These are phyloP conservation scores for Polylopha cassiicola DNA, from an alignment of 2,888 invertebrate species.

Conservation along the genomic window DNA sequence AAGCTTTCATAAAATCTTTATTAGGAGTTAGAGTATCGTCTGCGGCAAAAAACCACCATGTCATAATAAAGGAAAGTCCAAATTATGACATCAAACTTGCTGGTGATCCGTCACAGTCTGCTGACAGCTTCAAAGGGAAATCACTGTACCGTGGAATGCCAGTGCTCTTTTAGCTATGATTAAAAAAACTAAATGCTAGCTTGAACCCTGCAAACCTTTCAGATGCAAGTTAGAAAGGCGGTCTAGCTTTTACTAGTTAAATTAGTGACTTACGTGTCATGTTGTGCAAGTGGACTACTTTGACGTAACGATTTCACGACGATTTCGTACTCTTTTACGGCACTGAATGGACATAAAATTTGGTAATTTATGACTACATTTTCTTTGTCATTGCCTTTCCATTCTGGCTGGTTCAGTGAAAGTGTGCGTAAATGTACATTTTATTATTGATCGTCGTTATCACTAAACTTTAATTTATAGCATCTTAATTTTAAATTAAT, in stretches of 20 bases:
- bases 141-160: constrained; percentile 36
- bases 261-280: constrained; percentile 16
- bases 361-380: constrained; percentile 1
- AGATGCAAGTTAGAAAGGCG: constrained; percentile 24
- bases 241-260: constrained; percentile 16
- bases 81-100: constrained; percentile 41
- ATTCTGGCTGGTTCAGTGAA: too few relatives aligned
- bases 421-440: too few relatives aligned
- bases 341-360: constrained; percentile 4
- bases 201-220: constrained; percentile 30
- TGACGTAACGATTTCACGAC: constrained; percentile 16
- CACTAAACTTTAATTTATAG: too few relatives aligned
- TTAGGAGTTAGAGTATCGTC: constrained; percentile 13
- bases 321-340: constrained; percentile 14
- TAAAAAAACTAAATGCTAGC: constrained; percentile 34
- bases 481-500: too few relatives aligned
- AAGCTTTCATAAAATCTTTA: constrained; percentile 11
- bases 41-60: constrained; percentile 10
- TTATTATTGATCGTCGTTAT: too few relatives aligned
- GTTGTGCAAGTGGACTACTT: constrained; percentile 19
- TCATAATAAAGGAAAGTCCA: constrained; percentile 28
- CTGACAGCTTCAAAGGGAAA: constrained; percentile 41
- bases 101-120: constrained; percentile 39
- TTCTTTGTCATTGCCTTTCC: too few relatives aligned
- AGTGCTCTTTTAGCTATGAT: constrained; percentile 28